Percentiles rank a stretch among this genome's conserved stretches.
Conservation (phyloP, 2,797 vertebrate species). For the Adelosebastes latens region DNA sequence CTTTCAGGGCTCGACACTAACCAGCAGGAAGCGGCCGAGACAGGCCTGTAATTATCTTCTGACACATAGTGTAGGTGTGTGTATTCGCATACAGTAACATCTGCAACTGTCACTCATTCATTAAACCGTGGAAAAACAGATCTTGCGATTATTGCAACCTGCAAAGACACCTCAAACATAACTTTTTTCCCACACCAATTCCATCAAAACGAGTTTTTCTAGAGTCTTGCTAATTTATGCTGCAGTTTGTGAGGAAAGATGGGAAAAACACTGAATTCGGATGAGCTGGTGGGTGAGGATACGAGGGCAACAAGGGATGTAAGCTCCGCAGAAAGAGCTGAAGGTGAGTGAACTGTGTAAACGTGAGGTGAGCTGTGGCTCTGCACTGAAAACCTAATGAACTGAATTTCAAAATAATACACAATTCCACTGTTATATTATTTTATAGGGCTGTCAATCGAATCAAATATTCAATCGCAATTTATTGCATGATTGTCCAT, state of each 20-base stretch:
- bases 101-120: not conserved
- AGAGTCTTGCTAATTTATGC: not conserved
- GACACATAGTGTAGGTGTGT: not conserved
- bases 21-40: constrained; percentile 11
- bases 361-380: not conserved
- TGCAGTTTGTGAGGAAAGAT: not conserved
- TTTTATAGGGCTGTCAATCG: not conserved
- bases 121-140: not conserved
- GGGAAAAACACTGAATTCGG: not conserved
- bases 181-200: not conserved
- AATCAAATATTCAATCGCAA: fast-evolving
- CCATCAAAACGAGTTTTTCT: not conserved
- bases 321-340: not conserved
- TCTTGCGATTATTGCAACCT: not conserved
- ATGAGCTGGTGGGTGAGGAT: not conserved
- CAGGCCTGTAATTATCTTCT: constrained; percentile 20
- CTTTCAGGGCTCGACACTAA: constrained; percentile 30
- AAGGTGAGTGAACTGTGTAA: not conserved
- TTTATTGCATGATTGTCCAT: not conserved
- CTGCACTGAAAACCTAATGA: not conserved
- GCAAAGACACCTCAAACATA: not conserved
- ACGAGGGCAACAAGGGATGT: not conserved
- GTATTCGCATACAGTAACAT: not conserved
- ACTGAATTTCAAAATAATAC: not conserved
- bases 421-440: not conserved